Base-by-base conservation (phyloP, 2,888 invertebrate species). In the Incurvaria masculella region DNA sequence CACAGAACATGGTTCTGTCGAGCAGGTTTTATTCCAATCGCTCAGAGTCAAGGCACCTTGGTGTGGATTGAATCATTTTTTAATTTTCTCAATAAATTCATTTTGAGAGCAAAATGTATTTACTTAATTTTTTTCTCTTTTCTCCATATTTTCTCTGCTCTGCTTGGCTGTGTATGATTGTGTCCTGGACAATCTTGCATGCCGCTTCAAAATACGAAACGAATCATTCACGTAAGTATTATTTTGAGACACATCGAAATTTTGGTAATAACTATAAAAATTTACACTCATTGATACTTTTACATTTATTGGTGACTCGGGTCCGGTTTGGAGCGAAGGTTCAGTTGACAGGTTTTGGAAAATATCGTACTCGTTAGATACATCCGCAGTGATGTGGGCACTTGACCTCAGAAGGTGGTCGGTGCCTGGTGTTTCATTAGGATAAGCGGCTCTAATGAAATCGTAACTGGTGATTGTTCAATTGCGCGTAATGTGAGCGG, bases 91-190 rank as follows among this genome's bases (percentile, higher is more conserved):
- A 72, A 65, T 70, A 69, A 69, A 69, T 70, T 74, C 66, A 72
- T 75, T 78, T 74, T 63, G 65, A 73, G 69, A 69, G 75, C 78
- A 76, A 76, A 78, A 75, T 83, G 81, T 83, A 84, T 84, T 84
- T 82, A 84, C 82, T 84, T 83, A 79, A 83, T 84, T 83, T 84
- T 80, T 79, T 86, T 84, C 82, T 84, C 83, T 85, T 84, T 86
- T 85, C 83, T 84, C 81, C 83, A 85, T 85, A 81, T 83, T 82
- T 86, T 85, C 84, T 86, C 86, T 86, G 86, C 87, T 87, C 87
- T 87, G 87, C 87, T 88, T 88, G 86, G 81, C 85, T 85, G 86
- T 86, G 86, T 85, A 85, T 87, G 86, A 86, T 86, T 86, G 86
- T 85, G 83, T 85, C 85, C 84, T 82, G 83, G 84, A 85, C 85